Conservation (phyloP, 2,797 vertebrate species). For the Mus caroli region DNA sequence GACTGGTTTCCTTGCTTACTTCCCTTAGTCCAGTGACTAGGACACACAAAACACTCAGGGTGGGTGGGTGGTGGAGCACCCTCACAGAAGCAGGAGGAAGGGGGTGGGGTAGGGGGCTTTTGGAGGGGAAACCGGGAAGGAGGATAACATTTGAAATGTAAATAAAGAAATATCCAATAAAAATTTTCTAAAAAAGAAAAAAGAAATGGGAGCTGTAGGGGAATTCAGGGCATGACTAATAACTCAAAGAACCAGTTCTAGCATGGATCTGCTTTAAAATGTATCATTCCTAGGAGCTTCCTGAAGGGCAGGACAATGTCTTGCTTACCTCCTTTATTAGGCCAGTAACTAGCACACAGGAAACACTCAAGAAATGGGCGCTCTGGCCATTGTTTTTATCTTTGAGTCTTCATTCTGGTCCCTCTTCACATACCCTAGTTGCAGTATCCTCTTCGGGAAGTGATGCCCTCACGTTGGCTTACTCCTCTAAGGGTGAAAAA, state of each 20-base stretch:
- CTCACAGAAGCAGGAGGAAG: too few species aligned
- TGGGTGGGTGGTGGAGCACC: too few species aligned
- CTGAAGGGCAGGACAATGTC: not conserved
- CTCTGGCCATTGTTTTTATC: not conserved
- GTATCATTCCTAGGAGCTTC: not conserved
- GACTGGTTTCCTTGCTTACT: not conserved
- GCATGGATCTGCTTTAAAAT: not conserved
- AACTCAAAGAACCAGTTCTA: too few species aligned
- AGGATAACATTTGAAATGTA: too few species aligned
- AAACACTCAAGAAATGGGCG: not conserved
- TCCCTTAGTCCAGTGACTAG: not conserved
- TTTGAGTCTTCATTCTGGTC: constrained; percentile 27
- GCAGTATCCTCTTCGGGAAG: not conserved
- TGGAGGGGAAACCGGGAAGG: too few species aligned
- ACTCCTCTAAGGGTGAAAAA: not conserved
- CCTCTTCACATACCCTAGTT: not conserved
- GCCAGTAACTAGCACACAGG: not conserved
- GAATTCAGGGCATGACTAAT: too few species aligned
- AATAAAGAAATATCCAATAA: too few species aligned
- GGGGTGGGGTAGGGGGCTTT: too few species aligned
- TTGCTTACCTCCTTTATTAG: not conserved
- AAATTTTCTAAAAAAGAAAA: too few species aligned
- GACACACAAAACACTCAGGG: not conserved
- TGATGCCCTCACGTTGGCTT: not conserved
- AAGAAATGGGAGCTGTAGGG: not conserved